These are phyloP conservation scores for Anthoscopus minutus DNA, from an alignment of 2,113 vertebrate genomes.

Conservation along the genomic window DNA sequence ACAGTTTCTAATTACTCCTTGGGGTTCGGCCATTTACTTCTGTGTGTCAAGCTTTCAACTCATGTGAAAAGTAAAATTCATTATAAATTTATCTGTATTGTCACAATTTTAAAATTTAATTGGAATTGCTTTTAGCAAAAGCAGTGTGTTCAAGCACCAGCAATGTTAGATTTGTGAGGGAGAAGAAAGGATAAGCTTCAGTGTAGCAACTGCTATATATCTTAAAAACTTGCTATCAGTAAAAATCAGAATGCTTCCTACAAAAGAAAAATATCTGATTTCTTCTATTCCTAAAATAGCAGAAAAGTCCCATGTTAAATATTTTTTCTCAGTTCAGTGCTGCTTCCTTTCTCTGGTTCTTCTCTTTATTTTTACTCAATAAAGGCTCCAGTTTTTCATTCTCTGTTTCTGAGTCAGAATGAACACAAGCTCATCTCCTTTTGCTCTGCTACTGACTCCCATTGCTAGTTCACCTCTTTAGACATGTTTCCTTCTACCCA, in stretches of 20 bases:
- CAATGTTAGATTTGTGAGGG: neutral
- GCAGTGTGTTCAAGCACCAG: neutral
- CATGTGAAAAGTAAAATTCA: neutral
- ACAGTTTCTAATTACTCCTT: neutral
- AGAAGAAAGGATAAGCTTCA: neutral
- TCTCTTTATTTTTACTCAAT: neutral
- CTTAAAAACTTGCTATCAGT: neutral
- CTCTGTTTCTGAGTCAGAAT: neutral
- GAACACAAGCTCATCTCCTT: neutral
- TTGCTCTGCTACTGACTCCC: neutral
- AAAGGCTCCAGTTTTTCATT: neutral
- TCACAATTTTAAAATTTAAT: neutral
- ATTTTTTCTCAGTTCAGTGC: neutral
- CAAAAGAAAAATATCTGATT: neutral
- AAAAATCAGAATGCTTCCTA: neutral
- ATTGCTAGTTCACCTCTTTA: neutral
- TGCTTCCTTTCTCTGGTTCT: neutral
- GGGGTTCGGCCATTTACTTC: neutral
- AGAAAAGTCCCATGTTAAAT: neutral
- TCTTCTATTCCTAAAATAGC: neutral
- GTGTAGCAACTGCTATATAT: neutral
- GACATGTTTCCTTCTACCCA: neutral
- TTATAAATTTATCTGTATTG: neutral
- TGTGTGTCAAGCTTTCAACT: neutral
- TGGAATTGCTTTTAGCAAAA: neutral